A percentile compares a stretch with the other conserved stretches of the same genome.
These are phyloP conservation scores for Salminus brasiliensis DNA, from an alignment of 2,113 vertebrate species.

Conservation along the genomic window DNA sequence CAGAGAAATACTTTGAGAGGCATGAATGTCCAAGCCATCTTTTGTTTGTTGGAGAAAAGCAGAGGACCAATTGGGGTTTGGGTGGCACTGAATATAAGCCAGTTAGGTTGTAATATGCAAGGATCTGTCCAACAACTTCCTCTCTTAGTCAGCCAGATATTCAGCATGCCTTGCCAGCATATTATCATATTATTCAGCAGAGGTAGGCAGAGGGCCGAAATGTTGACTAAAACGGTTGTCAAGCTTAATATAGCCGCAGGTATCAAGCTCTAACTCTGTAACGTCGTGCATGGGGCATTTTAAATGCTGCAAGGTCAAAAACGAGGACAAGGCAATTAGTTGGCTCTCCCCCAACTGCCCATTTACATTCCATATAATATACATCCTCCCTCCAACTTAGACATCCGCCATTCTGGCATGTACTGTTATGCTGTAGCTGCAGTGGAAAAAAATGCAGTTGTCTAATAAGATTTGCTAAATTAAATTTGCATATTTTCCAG, in stretches of 20 bases:
- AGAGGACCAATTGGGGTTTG: not conserved
- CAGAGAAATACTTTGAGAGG: not conserved
- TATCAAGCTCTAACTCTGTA: not conserved
- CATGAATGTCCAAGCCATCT: not conserved
- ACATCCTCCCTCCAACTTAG: not conserved
- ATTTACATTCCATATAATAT: not conserved
- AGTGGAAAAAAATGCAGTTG: no score
- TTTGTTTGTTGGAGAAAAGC: not conserved
- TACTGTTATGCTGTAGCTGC: no score
- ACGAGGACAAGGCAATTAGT: not conserved
- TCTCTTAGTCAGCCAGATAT: constrained; percentile 3
- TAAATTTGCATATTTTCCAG: no score
- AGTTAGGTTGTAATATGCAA: not conserved
- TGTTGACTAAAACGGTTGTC: constrained; percentile 9
- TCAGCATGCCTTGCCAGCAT: not conserved
- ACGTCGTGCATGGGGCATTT: not conserved
- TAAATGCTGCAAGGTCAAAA: not conserved
- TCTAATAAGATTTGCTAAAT: no score
- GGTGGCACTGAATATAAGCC: not conserved
- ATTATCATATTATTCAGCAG: not conserved
- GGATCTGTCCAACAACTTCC: not conserved
- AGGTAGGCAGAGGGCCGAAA: not conserved
- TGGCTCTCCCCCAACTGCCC: not conserved
- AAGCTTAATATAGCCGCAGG: not conserved
- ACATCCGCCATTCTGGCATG: not conserved